Conservation (phyloP, 30 jellyfish, hydroid and myxozoan species). For the Hydractinia echinata region DNA sequence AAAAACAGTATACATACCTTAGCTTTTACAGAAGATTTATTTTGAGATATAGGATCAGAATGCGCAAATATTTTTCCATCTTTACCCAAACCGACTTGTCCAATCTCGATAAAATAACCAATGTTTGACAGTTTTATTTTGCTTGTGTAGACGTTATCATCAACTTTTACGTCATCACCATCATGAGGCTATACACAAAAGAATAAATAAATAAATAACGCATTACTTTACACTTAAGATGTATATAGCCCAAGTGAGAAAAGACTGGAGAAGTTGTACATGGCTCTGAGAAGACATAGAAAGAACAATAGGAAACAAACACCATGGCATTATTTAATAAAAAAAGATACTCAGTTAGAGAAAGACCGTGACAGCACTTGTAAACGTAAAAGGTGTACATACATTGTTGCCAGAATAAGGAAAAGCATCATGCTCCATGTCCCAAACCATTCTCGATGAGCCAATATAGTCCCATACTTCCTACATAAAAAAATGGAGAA, state of each 20-base stretch:
- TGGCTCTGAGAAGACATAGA: no score
- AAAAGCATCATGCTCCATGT: constrained; percentile 73
- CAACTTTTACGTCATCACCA: no score
- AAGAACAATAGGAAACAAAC: no score
- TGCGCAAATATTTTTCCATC: constrained; percentile 60
- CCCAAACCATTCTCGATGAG: constrained; percentile 93
- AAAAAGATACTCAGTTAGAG: no score
- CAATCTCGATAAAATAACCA: constrained; percentile 70
- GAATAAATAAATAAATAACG: no score
- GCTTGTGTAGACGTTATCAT: background rate
- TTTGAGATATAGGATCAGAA: constrained; percentile 79
- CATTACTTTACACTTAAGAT: no score
- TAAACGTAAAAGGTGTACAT: no score
- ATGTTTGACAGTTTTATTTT: constrained; percentile 53
- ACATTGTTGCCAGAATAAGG: constrained; percentile 44
- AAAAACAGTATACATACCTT: background rate
- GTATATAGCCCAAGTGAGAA: no score
- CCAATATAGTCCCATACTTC: constrained; percentile 99
- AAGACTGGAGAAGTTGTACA: no score
- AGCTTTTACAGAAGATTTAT: background rate
- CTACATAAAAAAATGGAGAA: constrained; percentile 16
- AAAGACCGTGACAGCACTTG: no score
- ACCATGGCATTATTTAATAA: no score
- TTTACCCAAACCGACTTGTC: constrained; percentile 77
- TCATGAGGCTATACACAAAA: no score